Evolutionary conservation across 2,888 invertebrate species (phyloP).

Genomic region (Drosophila quasianomalipes): DNA sequence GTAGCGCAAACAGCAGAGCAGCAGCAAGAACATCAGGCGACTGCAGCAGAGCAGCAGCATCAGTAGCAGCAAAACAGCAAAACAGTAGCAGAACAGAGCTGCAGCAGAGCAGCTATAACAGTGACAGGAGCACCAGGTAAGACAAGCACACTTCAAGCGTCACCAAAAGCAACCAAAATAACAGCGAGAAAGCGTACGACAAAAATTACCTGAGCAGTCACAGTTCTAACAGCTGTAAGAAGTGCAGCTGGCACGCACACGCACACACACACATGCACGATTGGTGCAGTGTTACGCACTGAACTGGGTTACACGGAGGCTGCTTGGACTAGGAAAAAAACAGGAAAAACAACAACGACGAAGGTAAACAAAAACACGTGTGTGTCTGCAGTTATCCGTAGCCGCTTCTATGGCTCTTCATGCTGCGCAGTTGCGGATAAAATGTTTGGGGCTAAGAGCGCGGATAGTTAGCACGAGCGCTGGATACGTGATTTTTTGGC

Average conservation of each 20-base stretch:
- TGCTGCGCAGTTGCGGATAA: conserved; percentile 64
- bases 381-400: conserved; percentile 65
- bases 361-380: conserved; percentile 80
- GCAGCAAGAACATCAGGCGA: not conserved
- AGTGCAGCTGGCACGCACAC: conserved; percentile 16
- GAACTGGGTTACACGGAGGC: conserved; percentile 63
- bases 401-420: conserved; percentile 13
- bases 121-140: conserved; percentile 28
- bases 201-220: conserved; percentile 48
- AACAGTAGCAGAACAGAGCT: not conserved
- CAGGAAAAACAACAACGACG: conserved; percentile 55
- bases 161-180: conserved; percentile 72
- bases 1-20: not conserved
- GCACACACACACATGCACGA: conserved; percentile 21
- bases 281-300: conserved; percentile 57
- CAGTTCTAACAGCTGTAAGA: conserved; percentile 20
- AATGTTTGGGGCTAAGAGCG: conserved; percentile 8
- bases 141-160: conserved; percentile 61
- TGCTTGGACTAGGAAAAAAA: conserved; percentile 35
- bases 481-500: conserved; percentile 34
- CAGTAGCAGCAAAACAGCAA: not conserved
- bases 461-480: conserved; percentile 15
- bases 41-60: not conserved
- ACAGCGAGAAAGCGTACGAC: conserved; percentile 54
- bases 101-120: not conserved